Base-by-base conservation (phyloP, 1,140 invertebrate genomes). In the Lerema accius region DNA sequence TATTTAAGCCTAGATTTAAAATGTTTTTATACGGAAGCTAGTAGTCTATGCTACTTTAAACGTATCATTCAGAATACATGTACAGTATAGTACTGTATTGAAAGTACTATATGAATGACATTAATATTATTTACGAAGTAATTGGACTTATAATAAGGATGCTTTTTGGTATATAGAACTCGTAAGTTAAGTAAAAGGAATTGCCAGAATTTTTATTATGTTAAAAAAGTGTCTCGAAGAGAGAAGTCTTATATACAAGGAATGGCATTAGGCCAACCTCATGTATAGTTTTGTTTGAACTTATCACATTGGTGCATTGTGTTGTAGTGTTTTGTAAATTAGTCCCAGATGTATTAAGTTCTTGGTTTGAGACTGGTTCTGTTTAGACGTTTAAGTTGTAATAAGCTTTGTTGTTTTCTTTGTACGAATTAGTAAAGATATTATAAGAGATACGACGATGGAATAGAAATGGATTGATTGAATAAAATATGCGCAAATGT, bases 291-390 rank as follows among this genome's bases (percentile, higher is more conserved):
- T 53, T 16, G 13, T 53, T 39, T 39, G 17, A 53, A 23, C 19
- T 7, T 9, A 4, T 32, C 7, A 55, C 9, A 39, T 17, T 23
- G 37, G 17, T 42, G 35, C 17, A 42, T 53, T 3, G 16, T 53
- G 5, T 37, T 37, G 15, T 17, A 39, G 10, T n/a, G 15, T 37
- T 50, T 53, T 23, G 19, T 40, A 19, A 23, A 4, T 9, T 7
- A 40, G 37, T 14, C 46, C 26, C 46, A 49, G 9, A 26, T 48
- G 19, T 50, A 9, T 9, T 14, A 10, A 35, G 19, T 26, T 55
- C 7, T 55, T 55, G 50, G 50, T 55, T 23, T 42, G 50, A 51
- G 48, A 53, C 49, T 53, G 49, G 35, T 37, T 51, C 28, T 39
- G 9, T 19, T 39, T 53, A 10, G 16, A 51, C 9, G 10, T 40